phyloP scores from a whole-genome alignment of 2,113 vertebrate species.

The Donacobius atricapilla region DNA sequence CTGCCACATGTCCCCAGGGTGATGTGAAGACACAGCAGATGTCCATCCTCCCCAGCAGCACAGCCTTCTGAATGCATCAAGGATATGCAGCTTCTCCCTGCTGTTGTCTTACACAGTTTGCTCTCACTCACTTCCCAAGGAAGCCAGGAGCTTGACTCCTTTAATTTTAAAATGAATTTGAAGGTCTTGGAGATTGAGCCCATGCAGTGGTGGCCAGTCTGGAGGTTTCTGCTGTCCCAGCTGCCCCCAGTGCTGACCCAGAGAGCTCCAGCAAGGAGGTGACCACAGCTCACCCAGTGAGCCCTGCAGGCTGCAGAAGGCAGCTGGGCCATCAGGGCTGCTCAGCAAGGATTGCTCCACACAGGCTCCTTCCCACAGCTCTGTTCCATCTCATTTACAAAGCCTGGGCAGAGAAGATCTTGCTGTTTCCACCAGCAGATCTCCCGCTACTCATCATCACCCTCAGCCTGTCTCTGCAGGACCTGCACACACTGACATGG shows the following conservation, averaged over 20 bases:
- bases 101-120: fast-evolving
- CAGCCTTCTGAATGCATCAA: not conserved
- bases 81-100: not conserved
- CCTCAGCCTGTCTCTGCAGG: not conserved
- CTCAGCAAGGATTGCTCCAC: not conserved
- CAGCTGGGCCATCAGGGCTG: not conserved
- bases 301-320: not conserved
- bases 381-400: not conserved
- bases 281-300: not conserved
- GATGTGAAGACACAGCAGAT: not conserved
- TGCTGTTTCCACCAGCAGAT: fast-evolving
- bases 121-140: not conserved
- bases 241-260: not conserved
- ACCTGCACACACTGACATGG: fast-evolving
- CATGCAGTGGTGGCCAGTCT: not conserved
- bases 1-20: not conserved
- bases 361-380: not conserved
- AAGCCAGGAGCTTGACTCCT: not conserved
- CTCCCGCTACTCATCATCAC: not conserved
- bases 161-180: not conserved
- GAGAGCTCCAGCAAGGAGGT: not conserved
- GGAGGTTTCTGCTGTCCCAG: not conserved
- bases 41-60: not conserved
- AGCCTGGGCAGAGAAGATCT: not conserved
- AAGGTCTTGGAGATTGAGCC: not conserved